These are phyloP conservation scores for Pteromalus puparum DNA, from an alignment of 1,140 invertebrate species.

Conservation along the genomic window DNA sequence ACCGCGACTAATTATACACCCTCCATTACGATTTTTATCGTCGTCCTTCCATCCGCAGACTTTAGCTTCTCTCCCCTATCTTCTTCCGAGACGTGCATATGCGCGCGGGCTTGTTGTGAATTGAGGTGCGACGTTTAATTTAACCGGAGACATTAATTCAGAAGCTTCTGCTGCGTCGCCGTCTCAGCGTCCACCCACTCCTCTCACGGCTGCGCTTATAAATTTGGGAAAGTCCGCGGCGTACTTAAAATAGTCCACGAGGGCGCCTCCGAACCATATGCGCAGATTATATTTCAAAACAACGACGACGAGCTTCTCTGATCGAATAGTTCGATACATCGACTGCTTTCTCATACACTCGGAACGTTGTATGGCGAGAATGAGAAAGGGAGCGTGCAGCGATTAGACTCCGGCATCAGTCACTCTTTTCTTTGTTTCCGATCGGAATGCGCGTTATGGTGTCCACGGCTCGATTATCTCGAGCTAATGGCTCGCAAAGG, in stretches of 20 bases:
- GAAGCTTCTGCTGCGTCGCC: constrained; percentile 32
- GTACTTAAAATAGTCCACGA: constrained; percentile 71
- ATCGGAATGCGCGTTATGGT: no score
- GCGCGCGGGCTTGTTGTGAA: constrained; percentile 28
- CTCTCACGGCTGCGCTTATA: constrained; percentile 66
- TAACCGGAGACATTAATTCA: constrained; percentile 67
- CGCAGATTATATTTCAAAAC: no score
- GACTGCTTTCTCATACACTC: neutral
- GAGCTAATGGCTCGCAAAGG: no score
- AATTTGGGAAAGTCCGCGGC: constrained; percentile 70
- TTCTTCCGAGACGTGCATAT: neutral
- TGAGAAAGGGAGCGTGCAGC: no score
- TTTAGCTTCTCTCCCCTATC: neutral
- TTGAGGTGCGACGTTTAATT: constrained; percentile 62
- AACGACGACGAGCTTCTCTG: no score
- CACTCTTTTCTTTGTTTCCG: no score
- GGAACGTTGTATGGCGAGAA: no score
- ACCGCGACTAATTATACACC: no score
- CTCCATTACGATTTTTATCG: no score
- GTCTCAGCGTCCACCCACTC: constrained; percentile 55
- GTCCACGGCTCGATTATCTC: no score
- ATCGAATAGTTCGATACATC: no score
- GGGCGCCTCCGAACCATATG: constrained; percentile 38
- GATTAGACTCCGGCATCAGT: no score
- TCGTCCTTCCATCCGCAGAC: neutral